Evolutionary conservation across 2,113 vertebrate genomes (phyloP).

Genomic region (Chaetura pelagica): DNA sequence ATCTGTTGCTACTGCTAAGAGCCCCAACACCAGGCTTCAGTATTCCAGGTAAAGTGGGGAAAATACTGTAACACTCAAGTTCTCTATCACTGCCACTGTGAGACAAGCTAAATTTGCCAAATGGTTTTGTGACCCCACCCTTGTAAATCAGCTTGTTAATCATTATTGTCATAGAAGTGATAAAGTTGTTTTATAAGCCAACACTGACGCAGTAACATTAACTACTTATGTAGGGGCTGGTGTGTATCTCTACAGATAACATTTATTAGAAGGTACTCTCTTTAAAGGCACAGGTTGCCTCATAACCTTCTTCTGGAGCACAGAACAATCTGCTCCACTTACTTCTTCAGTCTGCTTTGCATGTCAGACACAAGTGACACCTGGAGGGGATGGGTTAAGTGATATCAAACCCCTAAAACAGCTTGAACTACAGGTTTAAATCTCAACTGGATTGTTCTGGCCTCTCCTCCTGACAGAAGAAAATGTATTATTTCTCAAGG

Average conservation of each 20-base stretch:
- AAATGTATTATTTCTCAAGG: slow-evolving; percentile 63
- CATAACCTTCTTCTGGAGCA: neutral
- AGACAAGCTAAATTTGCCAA: slow-evolving; percentile 35
- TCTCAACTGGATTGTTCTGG: slow-evolving; percentile 1
- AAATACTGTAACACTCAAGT: slow-evolving; percentile 6
- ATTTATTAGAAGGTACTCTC: slow-evolving; percentile 48
- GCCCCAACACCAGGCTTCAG: neutral
- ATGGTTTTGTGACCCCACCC: slow-evolving; percentile 56
- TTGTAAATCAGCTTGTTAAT: slow-evolving; percentile 71
- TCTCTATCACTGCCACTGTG: neutral
- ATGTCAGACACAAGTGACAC: neutral
- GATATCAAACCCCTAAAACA: slow-evolving; percentile 29
- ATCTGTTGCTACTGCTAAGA: neutral
- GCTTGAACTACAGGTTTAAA: slow-evolving; percentile 62
- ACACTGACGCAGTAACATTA: slow-evolving; percentile 54
- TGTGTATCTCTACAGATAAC: slow-evolving; percentile 60
- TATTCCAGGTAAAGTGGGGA: slow-evolving; percentile 7
- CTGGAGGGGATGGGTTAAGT: slow-evolving; percentile 46
- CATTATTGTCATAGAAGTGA: slow-evolving; percentile 46
- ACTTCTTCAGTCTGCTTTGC: slow-evolving; percentile 1
- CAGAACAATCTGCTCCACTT: neutral
- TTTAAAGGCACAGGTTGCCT: slow-evolving; percentile 31
- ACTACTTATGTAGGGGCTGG: slow-evolving; percentile 38
- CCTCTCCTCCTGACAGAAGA: slow-evolving; percentile 11
- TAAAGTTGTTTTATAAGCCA: slow-evolving; percentile 63